Conservation (phyloP, 2,113 vertebrate species). For the Percina caprodes region DNA sequence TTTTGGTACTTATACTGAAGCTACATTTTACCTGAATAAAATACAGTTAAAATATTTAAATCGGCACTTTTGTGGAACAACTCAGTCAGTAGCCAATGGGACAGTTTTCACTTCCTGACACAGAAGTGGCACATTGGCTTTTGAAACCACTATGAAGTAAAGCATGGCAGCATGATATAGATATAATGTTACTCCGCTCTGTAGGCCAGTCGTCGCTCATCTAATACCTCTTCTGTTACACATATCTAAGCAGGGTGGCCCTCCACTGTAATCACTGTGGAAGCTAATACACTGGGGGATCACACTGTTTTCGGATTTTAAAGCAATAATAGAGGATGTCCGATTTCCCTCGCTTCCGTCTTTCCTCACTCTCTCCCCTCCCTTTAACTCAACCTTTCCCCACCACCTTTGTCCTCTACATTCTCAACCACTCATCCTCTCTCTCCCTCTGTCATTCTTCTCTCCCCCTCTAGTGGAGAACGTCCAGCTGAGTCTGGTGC, state of each 20-base stretch:
- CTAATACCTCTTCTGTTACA: neutral
- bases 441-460: neutral
- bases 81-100: neutral
- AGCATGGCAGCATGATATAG: neutral
- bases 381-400: neutral
- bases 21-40: neutral
- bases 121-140: neutral
- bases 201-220: neutral
- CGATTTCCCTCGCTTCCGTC: neutral
- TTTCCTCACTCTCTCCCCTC: neutral
- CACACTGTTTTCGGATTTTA: neutral
- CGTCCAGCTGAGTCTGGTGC: slow-evolving; percentile 93
- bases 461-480: slow-evolving; percentile 91
- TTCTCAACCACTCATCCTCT: slow-evolving; percentile 20
- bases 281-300: neutral
- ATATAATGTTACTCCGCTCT: neutral
- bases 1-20: neutral
- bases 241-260: neutral
- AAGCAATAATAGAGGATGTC: neutral
- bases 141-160: neutral
- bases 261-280: neutral
- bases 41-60: neutral
- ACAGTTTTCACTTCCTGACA: neutral
- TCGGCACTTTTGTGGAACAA: neutral
- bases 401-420: slow-evolving; percentile 8